Evolutionary conservation across 1,140 invertebrate genomes (phyloP).

Genomic region (Drosophila lini): DNA sequence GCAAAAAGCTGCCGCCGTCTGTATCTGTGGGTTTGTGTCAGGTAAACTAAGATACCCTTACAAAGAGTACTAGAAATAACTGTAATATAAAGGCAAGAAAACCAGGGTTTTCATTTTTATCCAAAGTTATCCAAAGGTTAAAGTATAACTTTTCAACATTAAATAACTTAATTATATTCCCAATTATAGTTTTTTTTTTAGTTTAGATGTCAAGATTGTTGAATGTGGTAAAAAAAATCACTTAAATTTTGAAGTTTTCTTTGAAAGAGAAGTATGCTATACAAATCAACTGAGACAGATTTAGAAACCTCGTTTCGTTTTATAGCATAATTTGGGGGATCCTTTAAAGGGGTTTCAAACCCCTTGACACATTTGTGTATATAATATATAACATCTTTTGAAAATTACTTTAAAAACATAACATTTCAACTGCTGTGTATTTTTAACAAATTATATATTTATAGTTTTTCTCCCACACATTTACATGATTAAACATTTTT

Average conservation of each 20-base stretch:
- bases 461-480: background rate
- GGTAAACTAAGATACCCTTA: slow-evolving; percentile 19
- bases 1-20: slow-evolving; percentile 45
- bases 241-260: background rate
- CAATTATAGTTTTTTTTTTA: background rate
- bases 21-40: slow-evolving; percentile 3
- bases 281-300: too few species aligned
- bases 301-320: too few species aligned
- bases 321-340: background rate
- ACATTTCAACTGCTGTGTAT: background rate
- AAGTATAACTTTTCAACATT: background rate
- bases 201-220: background rate
- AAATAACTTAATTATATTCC: background rate
- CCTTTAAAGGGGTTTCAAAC: too few species aligned
- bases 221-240: background rate
- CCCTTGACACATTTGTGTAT: too few species aligned
- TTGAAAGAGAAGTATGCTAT: background rate
- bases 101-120: background rate
- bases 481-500: background rate
- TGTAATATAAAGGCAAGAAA: background rate
- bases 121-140: too few species aligned
- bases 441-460: background rate
- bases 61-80: background rate
- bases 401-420: background rate
- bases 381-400: background rate